These are phyloP conservation scores for Dendronephthya gigantea DNA, from an alignment of 64 coral and sea anemone species.

Conservation along the genomic window DNA sequence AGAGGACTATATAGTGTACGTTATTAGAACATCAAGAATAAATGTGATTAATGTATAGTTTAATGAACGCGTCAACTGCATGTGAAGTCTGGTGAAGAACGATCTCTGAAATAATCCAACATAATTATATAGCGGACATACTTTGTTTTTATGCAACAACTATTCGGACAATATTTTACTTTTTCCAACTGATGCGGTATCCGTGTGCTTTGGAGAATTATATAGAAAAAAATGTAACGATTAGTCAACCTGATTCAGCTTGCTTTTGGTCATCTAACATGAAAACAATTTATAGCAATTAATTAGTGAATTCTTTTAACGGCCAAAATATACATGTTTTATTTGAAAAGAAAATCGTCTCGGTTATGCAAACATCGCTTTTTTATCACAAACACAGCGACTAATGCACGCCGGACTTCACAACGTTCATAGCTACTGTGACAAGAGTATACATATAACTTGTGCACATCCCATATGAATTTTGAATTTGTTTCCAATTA, in stretches of 20 bases:
- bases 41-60: background rate
- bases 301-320: background rate
- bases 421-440: background rate
- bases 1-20: background rate
- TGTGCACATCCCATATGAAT: too few relatives aligned
- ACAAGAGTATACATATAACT: too few relatives aligned
- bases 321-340: background rate
- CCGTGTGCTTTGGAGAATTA: too few relatives aligned
- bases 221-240: too few relatives aligned
- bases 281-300: background rate
- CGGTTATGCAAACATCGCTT: background rate
- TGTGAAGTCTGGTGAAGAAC: background rate
- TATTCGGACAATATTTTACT: too few relatives aligned
- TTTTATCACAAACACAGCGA: background rate
- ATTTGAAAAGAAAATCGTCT: background rate
- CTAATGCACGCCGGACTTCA: background rate
- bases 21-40: background rate
- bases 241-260: too few relatives aligned
- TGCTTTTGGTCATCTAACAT: background rate
- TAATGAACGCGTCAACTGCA: background rate
- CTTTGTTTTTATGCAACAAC: too few relatives aligned
- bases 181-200: too few relatives aligned
- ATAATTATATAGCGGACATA: too few relatives aligned
- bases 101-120: too few relatives aligned
- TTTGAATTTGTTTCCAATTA: too few relatives aligned